Base-by-base conservation (phyloP, 2,888 invertebrate genomes). In the Drosophila pullipes region DNA sequence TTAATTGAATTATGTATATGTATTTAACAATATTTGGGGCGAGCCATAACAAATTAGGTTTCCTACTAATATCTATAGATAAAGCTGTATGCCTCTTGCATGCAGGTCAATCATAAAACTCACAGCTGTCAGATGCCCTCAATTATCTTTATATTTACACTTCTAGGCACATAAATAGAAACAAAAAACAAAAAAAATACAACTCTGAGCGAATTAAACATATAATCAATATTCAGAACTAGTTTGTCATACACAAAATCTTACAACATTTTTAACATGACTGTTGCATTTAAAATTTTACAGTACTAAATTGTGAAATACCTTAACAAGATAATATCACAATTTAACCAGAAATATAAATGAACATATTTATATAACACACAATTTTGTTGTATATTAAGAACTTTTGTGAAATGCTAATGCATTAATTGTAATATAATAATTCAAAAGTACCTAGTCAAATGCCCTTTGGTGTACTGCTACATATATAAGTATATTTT, bases 1-100 rank as follows among this genome's bases (percentile, higher is more conserved):
- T 58, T 72, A 78, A 78, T 78, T 78, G 35, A 78, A 81, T 69
- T 69, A 81, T 68, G 58, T 41, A 55, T 54, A 35, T 72, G 41
- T 71, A 53, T 59, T 39, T 28, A 57, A 18, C 37, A 47, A 55
- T 71, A 80, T 75, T 69, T 69, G 63, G 63, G 77, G 81, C 66
- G 81, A 72, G 66, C 67, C 76, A 35, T 71, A 72, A 58, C 73
- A 50, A 76, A 78, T 78, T 69, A 28, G 49, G 53, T 47, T 80
- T 41, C 22, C 50, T 41, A 65, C 47, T 64, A 67, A 67, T 69
- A n/a, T 44, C 10, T 58, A 41, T 28, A 64, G 11, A 31, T 44
- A 41, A 22, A 50, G 10, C 9, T 41, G 30, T 39, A n/a, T 37
- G 44, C 66, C n/a, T 37, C 4, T 22, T 60, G 58, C 33, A 77